Evolutionary conservation across 2,888 invertebrate species (phyloP), one percentile per base, ranked within the genome.

Genomic region (Tipula confusa): DNA sequence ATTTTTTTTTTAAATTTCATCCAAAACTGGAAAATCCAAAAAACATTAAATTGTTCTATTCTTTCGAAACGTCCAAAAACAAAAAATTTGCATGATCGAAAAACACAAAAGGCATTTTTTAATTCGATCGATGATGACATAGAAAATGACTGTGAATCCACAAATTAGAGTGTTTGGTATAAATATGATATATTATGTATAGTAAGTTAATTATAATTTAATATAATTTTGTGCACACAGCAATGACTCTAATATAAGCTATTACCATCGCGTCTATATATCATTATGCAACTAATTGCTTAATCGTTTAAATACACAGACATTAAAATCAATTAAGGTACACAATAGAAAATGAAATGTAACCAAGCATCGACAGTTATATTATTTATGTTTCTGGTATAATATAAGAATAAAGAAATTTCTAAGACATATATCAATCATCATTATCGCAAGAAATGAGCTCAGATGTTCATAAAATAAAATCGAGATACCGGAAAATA

Each of bases 241-340:
- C 64, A 24, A 24, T 64, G 64, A 64, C 64, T 64, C 24, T 64
- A 64, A 9, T 64, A 64, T 2, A 64, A 64, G 64, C 64, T 64
- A 64, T 64, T 64, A 64, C 18, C 64, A 18, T 64, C 64, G 9
- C 18, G 24, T 64, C 64, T 64, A 64, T n/a, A n/a, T n/a, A n/a
- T 64, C 64, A 64, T 64, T 64, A 64, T 24, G 64, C 64, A 64
- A 64, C 64, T 64, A 64, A 64, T 64, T 64, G 64, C 64, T 64
- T 64, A 18, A 24, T 64, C 64, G 64, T 64, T 64, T 64, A 64
- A 64, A 24, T 64, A 64, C 64, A 24, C 18, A 64, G 64, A 64
- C 7, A 64, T 24, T 24, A 64, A 64, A 64, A 64, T 64, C 64
- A 64, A 64, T 64, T 64, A 64, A 9, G 24, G 64, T 64, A 3